Evolutionary conservation across 1,140 invertebrate genomes (phyloP).

Genomic region (Drosophila mojavensis): DNA sequence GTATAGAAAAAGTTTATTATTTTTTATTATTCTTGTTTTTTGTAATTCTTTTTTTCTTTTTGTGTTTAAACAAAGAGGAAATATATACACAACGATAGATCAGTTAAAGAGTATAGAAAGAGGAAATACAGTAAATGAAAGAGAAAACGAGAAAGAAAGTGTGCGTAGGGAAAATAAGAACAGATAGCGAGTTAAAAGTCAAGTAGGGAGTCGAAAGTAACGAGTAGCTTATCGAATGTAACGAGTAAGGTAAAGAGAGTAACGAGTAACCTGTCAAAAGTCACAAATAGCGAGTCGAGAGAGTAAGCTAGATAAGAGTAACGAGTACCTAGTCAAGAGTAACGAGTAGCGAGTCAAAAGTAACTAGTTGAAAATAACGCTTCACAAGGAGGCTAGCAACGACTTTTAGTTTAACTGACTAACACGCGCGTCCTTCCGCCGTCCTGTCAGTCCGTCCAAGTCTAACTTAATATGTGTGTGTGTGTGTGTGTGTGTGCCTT

Average conservation of each 20-base stretch:
- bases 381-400: constrained; percentile 75
- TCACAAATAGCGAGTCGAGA: neutral
- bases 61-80: constrained; percentile 41
- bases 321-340: neutral
- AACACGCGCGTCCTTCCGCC: constrained; percentile 63
- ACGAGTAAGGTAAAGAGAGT: neutral
- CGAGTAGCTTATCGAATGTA: neutral
- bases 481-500: constrained; percentile 33
- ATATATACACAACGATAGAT: constrained; percentile 67
- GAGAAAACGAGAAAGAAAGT: neutral
- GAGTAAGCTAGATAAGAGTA: neutral
- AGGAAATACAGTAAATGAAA: neutral
- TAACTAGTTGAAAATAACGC: constrained; percentile 18
- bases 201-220: neutral
- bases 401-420: constrained; percentile 75
- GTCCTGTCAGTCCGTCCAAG: constrained; percentile 23
- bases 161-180: neutral
- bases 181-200: neutral
- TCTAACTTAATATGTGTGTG: constrained; percentile 32
- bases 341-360: constrained; percentile 2
- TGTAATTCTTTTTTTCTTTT: constrained; percentile 8
- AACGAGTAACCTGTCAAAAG: neutral
- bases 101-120: constrained; percentile 27
- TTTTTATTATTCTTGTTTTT: constrained; percentile 20
- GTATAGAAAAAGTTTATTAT: constrained; percentile 56